These are phyloP conservation scores for Teleiodes luculella DNA, from an alignment of 2,888 invertebrate species.

Conservation along the genomic window DNA sequence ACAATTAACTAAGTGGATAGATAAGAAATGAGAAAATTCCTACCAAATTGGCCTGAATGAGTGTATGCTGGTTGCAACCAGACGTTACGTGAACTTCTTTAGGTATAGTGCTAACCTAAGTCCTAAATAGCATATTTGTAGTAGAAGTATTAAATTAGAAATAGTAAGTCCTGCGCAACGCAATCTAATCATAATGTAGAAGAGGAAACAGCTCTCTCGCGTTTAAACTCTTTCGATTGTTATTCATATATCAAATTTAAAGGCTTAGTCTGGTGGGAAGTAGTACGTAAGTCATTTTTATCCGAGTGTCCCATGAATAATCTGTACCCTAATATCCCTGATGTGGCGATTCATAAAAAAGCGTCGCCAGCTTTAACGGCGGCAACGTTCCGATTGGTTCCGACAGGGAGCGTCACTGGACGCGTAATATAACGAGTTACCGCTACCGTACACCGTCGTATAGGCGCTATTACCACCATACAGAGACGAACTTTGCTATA, in stretches of 20 bases:
- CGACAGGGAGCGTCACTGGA: not conserved
- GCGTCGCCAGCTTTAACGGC: not conserved
- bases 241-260: no score
- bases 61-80: no score
- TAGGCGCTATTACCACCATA: not conserved
- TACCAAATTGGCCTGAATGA: not conserved
- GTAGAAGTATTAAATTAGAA: no score
- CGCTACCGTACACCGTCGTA: constrained; percentile 1
- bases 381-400: not conserved
- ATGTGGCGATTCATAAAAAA: not conserved
- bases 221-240: no score
- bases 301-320: not conserved
- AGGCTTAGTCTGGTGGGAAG: no score
- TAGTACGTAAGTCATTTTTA: no score
- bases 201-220: no score
- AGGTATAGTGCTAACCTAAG: no score
- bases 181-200: no score
- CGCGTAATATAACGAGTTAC: constrained; percentile 17
- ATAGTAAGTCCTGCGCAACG: no score
- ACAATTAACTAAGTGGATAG: not conserved
- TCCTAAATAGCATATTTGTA: no score
- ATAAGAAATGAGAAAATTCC: not conserved
- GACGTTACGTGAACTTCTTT: no score
- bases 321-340: not conserved
- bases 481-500: not conserved